Evolutionary conservation across 2,113 vertebrate species (phyloP).

Genomic region (Tragelaphus strepsiceros): DNA sequence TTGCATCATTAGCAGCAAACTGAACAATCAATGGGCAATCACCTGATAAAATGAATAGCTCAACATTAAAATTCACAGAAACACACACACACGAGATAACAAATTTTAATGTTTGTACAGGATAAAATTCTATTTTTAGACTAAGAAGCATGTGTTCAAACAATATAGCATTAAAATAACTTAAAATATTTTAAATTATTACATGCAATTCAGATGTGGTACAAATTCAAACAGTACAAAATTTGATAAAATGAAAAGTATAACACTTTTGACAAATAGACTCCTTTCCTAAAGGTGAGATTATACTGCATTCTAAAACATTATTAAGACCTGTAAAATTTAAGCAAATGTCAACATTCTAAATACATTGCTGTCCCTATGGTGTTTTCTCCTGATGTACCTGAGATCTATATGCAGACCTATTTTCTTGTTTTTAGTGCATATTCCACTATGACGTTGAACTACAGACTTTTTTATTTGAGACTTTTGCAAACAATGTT

Average conservation of each 20-base stretch:
- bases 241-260: not conserved
- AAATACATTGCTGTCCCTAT: not conserved
- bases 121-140: conserved; percentile 16
- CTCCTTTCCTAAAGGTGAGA: not conserved
- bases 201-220: conserved; percentile 13
- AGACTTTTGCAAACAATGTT: not conserved
- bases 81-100: not conserved
- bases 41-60: conserved; percentile 79
- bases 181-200: not conserved
- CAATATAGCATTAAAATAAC: not conserved
- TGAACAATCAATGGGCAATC: conserved; percentile 95
- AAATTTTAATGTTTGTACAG: not conserved
- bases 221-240: conserved; percentile 14
- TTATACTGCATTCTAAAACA: not conserved
- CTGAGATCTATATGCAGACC: not conserved
- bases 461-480: not conserved
- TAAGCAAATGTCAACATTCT: not conserved
- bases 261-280: not conserved
- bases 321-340: not conserved
- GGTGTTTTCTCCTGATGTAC: not conserved
- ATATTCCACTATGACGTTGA: not conserved
- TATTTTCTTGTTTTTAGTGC: not conserved
- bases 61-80: conserved; percentile 57
- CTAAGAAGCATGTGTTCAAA: conserved; percentile 28
- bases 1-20: conserved; percentile 94